phyloP scores from a whole-genome alignment of 1,140 invertebrate species.

The Sesamia nonagrioides region DNA sequence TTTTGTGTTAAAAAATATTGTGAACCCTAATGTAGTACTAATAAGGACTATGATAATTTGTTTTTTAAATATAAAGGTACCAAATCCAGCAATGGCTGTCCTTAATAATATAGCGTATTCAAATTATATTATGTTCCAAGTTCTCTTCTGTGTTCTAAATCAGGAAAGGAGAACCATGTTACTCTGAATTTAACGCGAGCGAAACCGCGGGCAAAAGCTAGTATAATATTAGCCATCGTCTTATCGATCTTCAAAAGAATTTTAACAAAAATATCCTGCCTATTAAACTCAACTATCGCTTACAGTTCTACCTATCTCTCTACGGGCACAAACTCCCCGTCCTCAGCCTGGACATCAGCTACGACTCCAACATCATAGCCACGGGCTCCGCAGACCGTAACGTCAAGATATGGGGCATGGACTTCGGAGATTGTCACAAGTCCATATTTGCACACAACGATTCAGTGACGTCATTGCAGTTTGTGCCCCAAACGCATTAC shows the following conservation, averaged over 20 bases:
- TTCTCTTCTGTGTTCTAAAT: too few relatives aligned
- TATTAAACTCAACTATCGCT: neutral
- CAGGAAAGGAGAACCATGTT: too few relatives aligned
- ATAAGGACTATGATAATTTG: neutral
- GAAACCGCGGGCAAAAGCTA: too few relatives aligned
- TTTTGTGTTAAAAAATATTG: neutral
- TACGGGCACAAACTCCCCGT: constrained; percentile 99
- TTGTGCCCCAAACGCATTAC: constrained; percentile 96
- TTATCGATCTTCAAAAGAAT: too few relatives aligned
- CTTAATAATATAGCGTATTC: too few relatives aligned
- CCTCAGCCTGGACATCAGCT: constrained; percentile 97
- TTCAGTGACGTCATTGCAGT: constrained; percentile 95
- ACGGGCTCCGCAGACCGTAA: constrained; percentile 98
- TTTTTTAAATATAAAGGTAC: too few relatives aligned
- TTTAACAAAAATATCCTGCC: too few relatives aligned
- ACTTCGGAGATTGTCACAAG: constrained; percentile 98
- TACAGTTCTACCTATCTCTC: constrained; percentile 96
- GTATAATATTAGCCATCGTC: too few relatives aligned
- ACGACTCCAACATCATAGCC: constrained; percentile 95
- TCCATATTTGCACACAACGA: constrained; percentile 97
- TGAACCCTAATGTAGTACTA: neutral
- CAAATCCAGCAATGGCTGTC: too few relatives aligned
- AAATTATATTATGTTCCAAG: too few relatives aligned
- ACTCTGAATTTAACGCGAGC: too few relatives aligned
- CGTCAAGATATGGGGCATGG: constrained; percentile 99